phyloP scores from a whole-genome alignment of 2,113 vertebrate species.

The Neodon shergylaensis region DNA sequence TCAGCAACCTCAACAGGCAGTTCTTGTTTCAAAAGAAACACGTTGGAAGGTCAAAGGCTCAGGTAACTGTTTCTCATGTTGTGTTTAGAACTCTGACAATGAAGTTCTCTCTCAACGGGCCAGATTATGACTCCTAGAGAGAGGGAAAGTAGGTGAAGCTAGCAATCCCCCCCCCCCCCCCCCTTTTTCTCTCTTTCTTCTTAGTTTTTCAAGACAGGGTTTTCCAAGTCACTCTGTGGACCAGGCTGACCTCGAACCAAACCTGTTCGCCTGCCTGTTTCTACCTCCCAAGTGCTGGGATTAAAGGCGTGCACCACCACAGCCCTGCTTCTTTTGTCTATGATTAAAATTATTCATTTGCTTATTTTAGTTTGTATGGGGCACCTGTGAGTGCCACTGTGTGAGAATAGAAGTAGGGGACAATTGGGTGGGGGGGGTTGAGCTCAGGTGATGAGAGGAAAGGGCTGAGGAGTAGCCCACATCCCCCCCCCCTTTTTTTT shows the following conservation, averaged over 20 bases:
- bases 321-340: no score
- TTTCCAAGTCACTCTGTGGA: no score
- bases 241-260: no score
- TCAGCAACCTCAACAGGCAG: slow-evolving; percentile 99
- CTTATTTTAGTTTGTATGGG: background rate
- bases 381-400: background rate
- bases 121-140: background rate
- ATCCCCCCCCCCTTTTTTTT: background rate
- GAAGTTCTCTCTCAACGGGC: background rate
- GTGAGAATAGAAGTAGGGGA: background rate
- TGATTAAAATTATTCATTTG: background rate
- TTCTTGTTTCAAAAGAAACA: slow-evolving; percentile 99
- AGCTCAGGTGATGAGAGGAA: background rate
- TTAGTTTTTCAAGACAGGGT: no score
- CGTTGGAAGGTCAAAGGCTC: slow-evolving; percentile 98
- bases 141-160: background rate
- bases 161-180: no score
- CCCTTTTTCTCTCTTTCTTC: no score
- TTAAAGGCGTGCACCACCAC: no score
- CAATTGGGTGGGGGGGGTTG: background rate
- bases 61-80: slow-evolving; percentile 86
- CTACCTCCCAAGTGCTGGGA: no score
- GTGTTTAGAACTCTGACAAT: background rate
- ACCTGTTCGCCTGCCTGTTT: no score
- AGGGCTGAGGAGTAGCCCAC: background rate